Conservation (phyloP, 2,888 invertebrate species). For the Pycnomerus fuliginosus region DNA sequence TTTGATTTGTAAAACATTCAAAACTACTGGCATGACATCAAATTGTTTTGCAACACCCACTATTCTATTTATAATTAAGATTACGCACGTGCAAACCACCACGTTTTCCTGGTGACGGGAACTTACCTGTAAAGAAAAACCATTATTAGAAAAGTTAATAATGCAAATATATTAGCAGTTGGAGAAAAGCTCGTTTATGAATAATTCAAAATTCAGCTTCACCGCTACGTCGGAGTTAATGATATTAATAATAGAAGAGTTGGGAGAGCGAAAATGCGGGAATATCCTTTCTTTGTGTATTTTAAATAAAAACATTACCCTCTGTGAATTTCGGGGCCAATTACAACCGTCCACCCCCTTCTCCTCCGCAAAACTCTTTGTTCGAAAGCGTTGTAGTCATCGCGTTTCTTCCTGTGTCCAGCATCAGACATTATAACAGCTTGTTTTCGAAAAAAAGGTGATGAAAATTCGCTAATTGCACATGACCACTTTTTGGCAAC, state of each 20-base stretch:
- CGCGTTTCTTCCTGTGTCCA: slow-evolving; percentile 33
- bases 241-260: too few relatives aligned
- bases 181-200: too few relatives aligned
- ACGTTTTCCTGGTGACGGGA: background rate
- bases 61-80: slow-evolving; percentile 1
- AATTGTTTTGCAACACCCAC: slow-evolving; percentile 2
- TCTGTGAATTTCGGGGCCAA: slow-evolving; percentile 65
- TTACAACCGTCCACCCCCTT: slow-evolving; percentile 73
- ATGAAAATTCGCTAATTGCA: too few relatives aligned
- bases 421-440: background rate
- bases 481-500: background rate
- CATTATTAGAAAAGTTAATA: background rate
- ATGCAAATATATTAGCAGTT: too few relatives aligned
- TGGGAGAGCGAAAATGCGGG: too few relatives aligned
- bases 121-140: slow-evolving; percentile 1
- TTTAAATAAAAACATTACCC: slow-evolving; percentile 53
- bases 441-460: too few relatives aligned
- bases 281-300: too few relatives aligned
- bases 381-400: slow-evolving; percentile 46
- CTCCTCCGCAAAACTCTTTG: slow-evolving; percentile 56
- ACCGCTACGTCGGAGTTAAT: too few relatives aligned
- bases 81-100: slow-evolving; percentile 1
- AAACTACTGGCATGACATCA: slow-evolving; percentile 3
- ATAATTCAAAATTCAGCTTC: too few relatives aligned
- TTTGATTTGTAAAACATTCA: background rate